Evolutionary conservation across 2,797 vertebrate species (phyloP).

Genomic region (Bufotes viridis): DNA sequence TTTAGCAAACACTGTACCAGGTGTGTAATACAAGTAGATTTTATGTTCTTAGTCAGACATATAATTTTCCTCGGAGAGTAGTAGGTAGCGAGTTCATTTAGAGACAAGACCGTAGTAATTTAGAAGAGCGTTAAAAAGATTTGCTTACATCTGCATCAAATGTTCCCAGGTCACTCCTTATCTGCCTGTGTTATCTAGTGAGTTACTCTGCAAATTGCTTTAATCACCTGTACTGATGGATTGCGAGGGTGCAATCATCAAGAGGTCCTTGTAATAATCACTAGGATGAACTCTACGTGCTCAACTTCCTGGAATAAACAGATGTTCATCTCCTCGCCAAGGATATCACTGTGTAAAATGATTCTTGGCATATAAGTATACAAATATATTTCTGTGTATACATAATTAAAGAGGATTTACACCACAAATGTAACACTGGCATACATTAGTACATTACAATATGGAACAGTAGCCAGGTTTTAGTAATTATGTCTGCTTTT

Average conservation of each 20-base stretch:
- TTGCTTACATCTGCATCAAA: constrained; percentile 61
- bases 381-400: neutral
- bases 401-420: neutral
- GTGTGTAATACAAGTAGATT: constrained; percentile 5
- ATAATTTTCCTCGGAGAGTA: constrained; percentile 34
- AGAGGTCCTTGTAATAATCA: constrained; percentile 57
- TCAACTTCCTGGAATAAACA: constrained; percentile 45
- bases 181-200: constrained; percentile 44
- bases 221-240: constrained; percentile 60
- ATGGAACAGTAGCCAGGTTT: neutral
- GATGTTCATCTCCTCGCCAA: constrained; percentile 27
- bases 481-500: neutral
- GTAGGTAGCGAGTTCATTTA: constrained; percentile 28
- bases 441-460: neutral
- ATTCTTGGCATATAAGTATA: neutral
- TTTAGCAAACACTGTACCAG: constrained; percentile 6
- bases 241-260: constrained; percentile 49
- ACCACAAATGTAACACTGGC: neutral
- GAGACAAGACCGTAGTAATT: constrained; percentile 47
- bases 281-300: constrained; percentile 51
- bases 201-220: constrained; percentile 55
- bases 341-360: neutral
- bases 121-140: constrained; percentile 44
- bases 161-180: constrained; percentile 56
- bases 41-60: constrained; percentile 27